Base-by-base conservation (phyloP, 2,888 invertebrate genomes). In the Brachycybe producta region DNA sequence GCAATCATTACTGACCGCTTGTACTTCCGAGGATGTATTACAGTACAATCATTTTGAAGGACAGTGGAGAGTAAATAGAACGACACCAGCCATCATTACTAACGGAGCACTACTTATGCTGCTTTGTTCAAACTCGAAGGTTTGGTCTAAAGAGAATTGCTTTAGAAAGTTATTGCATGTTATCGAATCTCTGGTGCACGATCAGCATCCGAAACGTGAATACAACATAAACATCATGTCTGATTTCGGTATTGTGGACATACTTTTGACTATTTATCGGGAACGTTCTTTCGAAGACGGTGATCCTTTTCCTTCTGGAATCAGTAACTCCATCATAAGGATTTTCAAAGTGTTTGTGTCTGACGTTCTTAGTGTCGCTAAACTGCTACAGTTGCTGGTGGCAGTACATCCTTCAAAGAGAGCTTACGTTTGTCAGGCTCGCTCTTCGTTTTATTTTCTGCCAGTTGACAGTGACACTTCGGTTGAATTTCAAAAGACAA, bases 401-500 rank as follows among this genome's bases (percentile, higher is more conserved):
- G 36, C 47, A 11, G 23, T 47, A 15, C 47, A 47, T 26, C 47
- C 47, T 2, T 34, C 34, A 15, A 38, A 36, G 19, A 38, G 27
- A 8, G 26, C 47, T 5, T 36, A 36, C n/a, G 27, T 47, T 4
- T 38, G 38, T 23, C 47, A 47, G n/a, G 36, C 47, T 13, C 23
- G 47, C 5, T 35, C 47, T 1, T 47, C 47, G 17, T 47, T 47
- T 19, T 47, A 47, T 19, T 47, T 47, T 34, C 13, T 47, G 17
- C 36, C 27, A 7, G 27, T 13, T 11, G 13, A 30, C 7, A 11
- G 8, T 8, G 13, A 30, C 30, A 11, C 13, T 30, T 30, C 30
- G 13, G 8, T 13, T 30, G 13, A 11, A 8, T 5, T 36, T n/a
- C 5, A 36, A 5, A 8, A 5, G 15, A n/a, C 19, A 36, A 36